Percentiles rank a stretch among this genome's conserved stretches.
phyloP scores from a whole-genome alignment of 30 jellyfish, hydroid and myxozoan genomes.

The Pelagia noctiluca region DNA sequence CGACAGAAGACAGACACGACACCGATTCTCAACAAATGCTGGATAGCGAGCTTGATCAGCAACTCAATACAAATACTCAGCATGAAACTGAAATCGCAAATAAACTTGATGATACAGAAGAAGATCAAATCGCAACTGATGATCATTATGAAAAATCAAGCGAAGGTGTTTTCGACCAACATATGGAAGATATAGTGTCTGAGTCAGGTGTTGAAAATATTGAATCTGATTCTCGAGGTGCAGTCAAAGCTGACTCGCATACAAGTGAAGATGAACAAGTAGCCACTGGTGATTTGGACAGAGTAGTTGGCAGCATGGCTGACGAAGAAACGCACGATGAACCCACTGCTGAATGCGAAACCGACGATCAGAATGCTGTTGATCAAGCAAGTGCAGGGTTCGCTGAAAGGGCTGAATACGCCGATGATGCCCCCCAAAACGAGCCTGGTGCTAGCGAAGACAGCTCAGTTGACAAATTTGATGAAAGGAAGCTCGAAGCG shows the following conservation, averaged over 20 bases:
- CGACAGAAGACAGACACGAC: background rate
- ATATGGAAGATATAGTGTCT: too few relatives aligned
- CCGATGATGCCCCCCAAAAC: background rate
- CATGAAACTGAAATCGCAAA: background rate
- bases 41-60: too few relatives aligned
- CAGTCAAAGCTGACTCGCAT: too few relatives aligned
- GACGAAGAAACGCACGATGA: too few relatives aligned
- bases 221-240: too few relatives aligned
- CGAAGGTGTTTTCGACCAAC: conserved; percentile 19
- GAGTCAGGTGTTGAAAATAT: too few relatives aligned
- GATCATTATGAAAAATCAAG: conserved; percentile 27
- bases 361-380: background rate
- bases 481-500: conserved; percentile 49
- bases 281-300: background rate
- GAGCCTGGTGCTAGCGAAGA: conserved; percentile 13
- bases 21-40: too few relatives aligned
- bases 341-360: too few relatives aligned
- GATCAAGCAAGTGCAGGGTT: too few relatives aligned
- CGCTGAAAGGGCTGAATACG: background rate
- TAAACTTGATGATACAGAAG: background rate
- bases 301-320: too few relatives aligned
- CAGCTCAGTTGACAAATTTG: conserved; percentile 27
- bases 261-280: background rate
- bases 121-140: background rate
- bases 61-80: too few relatives aligned